Evolutionary conservation across 2,113 vertebrate genomes (phyloP), one percentile per base, ranked within the genome.

Genomic region (Bucco capensis): DNA sequence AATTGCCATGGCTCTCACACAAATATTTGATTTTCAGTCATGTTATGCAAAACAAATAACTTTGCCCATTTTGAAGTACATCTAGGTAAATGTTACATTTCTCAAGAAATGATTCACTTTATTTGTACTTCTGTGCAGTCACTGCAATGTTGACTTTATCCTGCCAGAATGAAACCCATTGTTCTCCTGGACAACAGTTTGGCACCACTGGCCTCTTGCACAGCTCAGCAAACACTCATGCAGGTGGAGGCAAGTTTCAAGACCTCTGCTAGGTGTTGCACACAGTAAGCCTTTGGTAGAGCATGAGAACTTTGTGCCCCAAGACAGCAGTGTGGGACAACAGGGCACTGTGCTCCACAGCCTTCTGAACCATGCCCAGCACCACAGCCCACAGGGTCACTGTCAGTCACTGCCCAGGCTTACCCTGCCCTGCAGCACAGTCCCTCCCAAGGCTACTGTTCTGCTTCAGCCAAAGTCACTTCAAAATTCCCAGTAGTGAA

Each of bases 381-480:
- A 96, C 27, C 16, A 16, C 51, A 8, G 49, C 49, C 14, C 47
- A 23, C 47, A 12, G n/a, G 96, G 96, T 97, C 97, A 97, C 97
- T 97, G n/a, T 16, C 91, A 30, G 96, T 96, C 97, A 97, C 50
- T 88, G 96, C 94, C 97, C 97, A 40, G 28, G 95, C 95, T 97
- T 54, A 85, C 90, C 7, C 30, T 18, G 22, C 35, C 58, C 60
- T 25, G 27, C 37, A 27, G 37, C 27, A 7, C 31, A 21, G 54
- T 19, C 47, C 47, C 47, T 23, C 22, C 12, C 49, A 58, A 40
- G 40, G 18, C 31, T 22, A 10, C 24, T 49, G n/a, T 46, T 14
- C 44, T 33, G 13, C 19, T 27, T 13, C 38, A 3, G 17, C 19
- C 25, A 37, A 61, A 33, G 42, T 3, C 61, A 14, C 28, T 38